phyloP scores from a whole-genome alignment of 1,140 invertebrate genomes.

The Lethrus apterus region DNA sequence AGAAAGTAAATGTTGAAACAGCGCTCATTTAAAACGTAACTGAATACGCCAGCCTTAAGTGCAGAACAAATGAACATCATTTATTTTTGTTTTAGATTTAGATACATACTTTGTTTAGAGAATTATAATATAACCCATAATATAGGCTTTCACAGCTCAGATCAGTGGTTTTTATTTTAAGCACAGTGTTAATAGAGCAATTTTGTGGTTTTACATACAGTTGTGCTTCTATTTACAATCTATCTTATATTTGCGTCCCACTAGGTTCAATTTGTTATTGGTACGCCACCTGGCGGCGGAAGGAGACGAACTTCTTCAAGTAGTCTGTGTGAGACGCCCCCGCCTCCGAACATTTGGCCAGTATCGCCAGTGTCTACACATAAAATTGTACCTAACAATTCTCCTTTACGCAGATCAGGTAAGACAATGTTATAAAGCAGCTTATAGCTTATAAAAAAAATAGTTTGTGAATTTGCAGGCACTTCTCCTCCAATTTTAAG shows the following conservation, averaged over 20 bases:
- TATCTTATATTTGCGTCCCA: slow-evolving; percentile 13
- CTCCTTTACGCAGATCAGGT: slow-evolving; percentile 67
- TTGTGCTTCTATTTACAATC: neutral
- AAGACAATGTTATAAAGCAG: too few species aligned
- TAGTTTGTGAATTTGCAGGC: slow-evolving; percentile 43
- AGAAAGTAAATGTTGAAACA: too few species aligned
- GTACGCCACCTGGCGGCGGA: slow-evolving; percentile 68
- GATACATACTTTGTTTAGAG: too few species aligned
- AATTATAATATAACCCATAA: too few species aligned
- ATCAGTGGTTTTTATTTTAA: too few species aligned
- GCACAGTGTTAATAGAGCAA: too few species aligned
- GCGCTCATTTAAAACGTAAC: too few species aligned
- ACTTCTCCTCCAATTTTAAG: slow-evolving; percentile 64
- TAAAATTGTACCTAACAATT: slow-evolving; percentile 51
- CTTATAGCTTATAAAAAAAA: slow-evolving; percentile 4
- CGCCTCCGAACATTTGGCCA: slow-evolving; percentile 71
- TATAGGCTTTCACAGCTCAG: too few species aligned
- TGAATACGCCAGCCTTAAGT: too few species aligned
- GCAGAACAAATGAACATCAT: too few species aligned
- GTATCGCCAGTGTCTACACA: slow-evolving; percentile 57
- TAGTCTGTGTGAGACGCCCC: slow-evolving; percentile 63
- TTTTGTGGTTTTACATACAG: neutral
- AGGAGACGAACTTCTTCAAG: slow-evolving; percentile 60
- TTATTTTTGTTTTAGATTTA: too few species aligned
- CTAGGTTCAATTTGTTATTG: slow-evolving; percentile 80